phyloP scores from a whole-genome alignment of 2,113 vertebrate genomes.

The Pungitius pungitius region DNA sequence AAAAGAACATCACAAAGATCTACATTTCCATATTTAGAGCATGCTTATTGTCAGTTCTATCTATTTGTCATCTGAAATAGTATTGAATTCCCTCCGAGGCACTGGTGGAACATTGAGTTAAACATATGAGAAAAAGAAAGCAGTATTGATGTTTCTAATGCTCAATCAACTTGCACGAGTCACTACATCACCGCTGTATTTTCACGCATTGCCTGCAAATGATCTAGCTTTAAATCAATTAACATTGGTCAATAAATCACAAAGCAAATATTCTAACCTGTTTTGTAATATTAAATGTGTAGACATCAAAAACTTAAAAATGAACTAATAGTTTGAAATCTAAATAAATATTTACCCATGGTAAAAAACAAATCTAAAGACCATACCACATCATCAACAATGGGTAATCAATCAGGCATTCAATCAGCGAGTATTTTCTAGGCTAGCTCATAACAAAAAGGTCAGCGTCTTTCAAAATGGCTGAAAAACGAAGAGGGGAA shows the following conservation, averaged over 20 bases:
- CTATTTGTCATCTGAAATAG: slow-evolving; percentile 3
- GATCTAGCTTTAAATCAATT: not conserved
- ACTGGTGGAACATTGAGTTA: slow-evolving; percentile 2
- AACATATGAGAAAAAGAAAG: slow-evolving; percentile 20
- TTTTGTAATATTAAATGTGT: not conserved
- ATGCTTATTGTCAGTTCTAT: slow-evolving; percentile 3
- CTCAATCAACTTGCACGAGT: slow-evolving; percentile 14
- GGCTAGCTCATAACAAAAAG: slow-evolving; percentile 14
- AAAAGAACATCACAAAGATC: not conserved
- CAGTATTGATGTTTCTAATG: slow-evolving; percentile 19
- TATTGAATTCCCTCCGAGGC: not conserved
- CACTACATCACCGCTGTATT: slow-evolving; percentile 18
- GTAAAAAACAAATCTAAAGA: not conserved
- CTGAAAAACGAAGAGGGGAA: slow-evolving; percentile 1
- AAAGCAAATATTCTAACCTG: not conserved
- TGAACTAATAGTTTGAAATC: not conserved
- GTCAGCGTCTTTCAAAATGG: slow-evolving; percentile 26
- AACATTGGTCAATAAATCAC: slow-evolving; percentile 8
- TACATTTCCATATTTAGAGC: not conserved
- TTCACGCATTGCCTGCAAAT: not conserved
- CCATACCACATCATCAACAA: not conserved
- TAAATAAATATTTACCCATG: not conserved
- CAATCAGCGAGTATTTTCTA: slow-evolving; percentile 9
- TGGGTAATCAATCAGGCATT: slow-evolving; percentile 6
- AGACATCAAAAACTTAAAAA: not conserved